Conservation (phyloP, 2,888 invertebrate species). For the Hypsopygia costalis region DNA sequence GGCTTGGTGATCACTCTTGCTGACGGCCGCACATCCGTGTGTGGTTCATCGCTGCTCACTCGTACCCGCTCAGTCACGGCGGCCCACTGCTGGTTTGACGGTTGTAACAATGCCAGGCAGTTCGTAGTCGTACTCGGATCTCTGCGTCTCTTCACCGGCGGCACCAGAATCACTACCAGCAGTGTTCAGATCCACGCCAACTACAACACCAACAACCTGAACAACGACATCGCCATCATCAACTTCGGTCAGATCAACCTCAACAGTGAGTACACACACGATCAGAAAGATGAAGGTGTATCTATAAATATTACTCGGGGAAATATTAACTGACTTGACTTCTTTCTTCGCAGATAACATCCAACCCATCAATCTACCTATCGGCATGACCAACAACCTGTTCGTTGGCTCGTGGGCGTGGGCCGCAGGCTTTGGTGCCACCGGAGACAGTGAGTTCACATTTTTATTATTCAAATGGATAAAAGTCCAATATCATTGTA, state of each 20-base stretch:
- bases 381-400: slow-evolving; percentile 30
- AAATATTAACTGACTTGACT: too few relatives aligned
- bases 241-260: slow-evolving; percentile 18
- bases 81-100: slow-evolving; percentile 34
- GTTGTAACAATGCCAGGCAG: slow-evolving; percentile 22
- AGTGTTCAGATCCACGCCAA: neutral
- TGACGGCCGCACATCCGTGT: slow-evolving; percentile 27
- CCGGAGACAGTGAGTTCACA: slow-evolving; percentile 36
- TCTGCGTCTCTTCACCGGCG: slow-evolving; percentile 25
- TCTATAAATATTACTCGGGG: too few relatives aligned
- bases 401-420: slow-evolving; percentile 34
- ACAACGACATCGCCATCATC: slow-evolving; percentile 33
- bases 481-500: too few relatives aligned
- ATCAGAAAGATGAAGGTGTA: too few relatives aligned
- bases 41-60: slow-evolving; percentile 28
- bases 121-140: slow-evolving; percentile 31
- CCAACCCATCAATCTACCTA: slow-evolving; percentile 33
- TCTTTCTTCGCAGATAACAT: slow-evolving; percentile 31
- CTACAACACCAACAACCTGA: neutral
- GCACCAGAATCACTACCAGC: slow-evolving; percentile 23
- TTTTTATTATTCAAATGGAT: too few relatives aligned
- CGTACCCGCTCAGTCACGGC: slow-evolving; percentile 28
- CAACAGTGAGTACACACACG: slow-evolving; percentile 23
- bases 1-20: slow-evolving; percentile 17
- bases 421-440: slow-evolving; percentile 49